phyloP scores from a whole-genome alignment of 1,140 invertebrate genomes.

The Dysdera silvatica region DNA sequence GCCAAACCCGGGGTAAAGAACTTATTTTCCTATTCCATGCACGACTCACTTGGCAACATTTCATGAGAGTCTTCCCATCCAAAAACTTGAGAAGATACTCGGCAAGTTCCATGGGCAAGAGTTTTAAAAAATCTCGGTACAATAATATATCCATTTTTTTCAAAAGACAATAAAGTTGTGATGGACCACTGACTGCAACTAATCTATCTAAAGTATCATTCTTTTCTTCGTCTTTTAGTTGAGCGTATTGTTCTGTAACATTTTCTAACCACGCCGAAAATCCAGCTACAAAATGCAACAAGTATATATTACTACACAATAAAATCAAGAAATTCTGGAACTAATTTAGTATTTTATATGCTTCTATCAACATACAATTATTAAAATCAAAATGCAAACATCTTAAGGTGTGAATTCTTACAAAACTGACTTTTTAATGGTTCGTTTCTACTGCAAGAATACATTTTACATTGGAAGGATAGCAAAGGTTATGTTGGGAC shows the following conservation, averaged over 20 bases:
- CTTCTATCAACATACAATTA: too few relatives aligned
- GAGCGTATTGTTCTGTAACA: conserved; percentile 8
- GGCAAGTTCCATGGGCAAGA: conserved; percentile 20
- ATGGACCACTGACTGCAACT: conserved; percentile 20
- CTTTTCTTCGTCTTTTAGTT: conserved; percentile 12
- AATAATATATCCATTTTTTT: conserved; percentile 6
- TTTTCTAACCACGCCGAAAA: conserved; percentile 23
- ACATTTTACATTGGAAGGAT: too few relatives aligned
- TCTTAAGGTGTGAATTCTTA: too few relatives aligned
- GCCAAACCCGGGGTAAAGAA: conserved; percentile 22
- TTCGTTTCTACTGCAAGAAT: too few relatives aligned
- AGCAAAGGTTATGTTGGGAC: too few relatives aligned
- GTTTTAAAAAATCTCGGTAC: conserved; percentile 25
- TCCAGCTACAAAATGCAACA: too few relatives aligned
- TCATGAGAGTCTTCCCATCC: conserved; percentile 19
- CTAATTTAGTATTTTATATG: too few relatives aligned
- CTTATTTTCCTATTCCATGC: conserved; percentile 23
- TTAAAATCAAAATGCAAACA: too few relatives aligned
- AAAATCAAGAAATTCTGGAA: too few relatives aligned
- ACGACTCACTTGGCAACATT: conserved; percentile 20
- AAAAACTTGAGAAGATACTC: conserved; percentile 23
- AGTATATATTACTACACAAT: too few relatives aligned
- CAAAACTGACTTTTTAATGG: too few relatives aligned
- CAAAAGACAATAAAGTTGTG: conserved; percentile 16
- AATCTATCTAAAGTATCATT: conserved; percentile 24